Evolutionary conservation across 2,888 invertebrate genomes (phyloP).

Genomic region (Entomobrya multifasciata): DNA sequence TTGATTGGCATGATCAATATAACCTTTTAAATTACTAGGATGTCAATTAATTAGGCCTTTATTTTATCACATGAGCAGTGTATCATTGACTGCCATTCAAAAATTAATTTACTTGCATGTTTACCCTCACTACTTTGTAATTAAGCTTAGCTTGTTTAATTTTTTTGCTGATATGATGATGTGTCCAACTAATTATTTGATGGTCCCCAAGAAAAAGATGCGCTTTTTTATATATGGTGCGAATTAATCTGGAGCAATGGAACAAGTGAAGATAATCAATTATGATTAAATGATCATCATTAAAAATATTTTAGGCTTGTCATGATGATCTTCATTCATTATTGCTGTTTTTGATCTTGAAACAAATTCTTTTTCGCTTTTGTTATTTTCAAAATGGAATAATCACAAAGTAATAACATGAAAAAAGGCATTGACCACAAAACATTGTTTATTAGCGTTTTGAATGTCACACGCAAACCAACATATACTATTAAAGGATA

Average conservation of each 20-base stretch:
- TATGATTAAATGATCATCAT: not conserved
- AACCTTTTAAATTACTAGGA: slow-evolving; percentile 5
- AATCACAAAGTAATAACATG: not conserved
- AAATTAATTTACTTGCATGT: not conserved
- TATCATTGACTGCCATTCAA: slow-evolving; percentile 15
- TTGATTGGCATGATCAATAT: too few relatives aligned
- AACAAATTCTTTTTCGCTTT: not conserved
- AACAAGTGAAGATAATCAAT: slow-evolving; percentile 22
- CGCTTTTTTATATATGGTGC: not conserved
- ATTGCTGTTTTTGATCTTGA: slow-evolving; percentile 7
- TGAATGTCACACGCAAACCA: slow-evolving; percentile 29
- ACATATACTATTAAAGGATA: not conserved
- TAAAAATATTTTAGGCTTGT: slow-evolving; percentile 5
- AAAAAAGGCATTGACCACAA: slow-evolving; percentile 24
- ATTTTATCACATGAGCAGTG: not conserved
- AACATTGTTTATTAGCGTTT: not conserved
- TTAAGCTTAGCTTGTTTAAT: not conserved
- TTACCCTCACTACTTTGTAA: not conserved
- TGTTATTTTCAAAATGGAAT: not conserved
- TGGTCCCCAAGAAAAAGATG: not conserved
- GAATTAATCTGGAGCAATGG: not conserved
- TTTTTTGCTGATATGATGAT: not conserved
- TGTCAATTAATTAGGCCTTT: slow-evolving; percentile 23
- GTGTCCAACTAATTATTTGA: not conserved
- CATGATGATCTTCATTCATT: not conserved